Evolutionary conservation across 2,113 vertebrate species (phyloP).

Genomic region (Brachypodius melanocephalos): DNA sequence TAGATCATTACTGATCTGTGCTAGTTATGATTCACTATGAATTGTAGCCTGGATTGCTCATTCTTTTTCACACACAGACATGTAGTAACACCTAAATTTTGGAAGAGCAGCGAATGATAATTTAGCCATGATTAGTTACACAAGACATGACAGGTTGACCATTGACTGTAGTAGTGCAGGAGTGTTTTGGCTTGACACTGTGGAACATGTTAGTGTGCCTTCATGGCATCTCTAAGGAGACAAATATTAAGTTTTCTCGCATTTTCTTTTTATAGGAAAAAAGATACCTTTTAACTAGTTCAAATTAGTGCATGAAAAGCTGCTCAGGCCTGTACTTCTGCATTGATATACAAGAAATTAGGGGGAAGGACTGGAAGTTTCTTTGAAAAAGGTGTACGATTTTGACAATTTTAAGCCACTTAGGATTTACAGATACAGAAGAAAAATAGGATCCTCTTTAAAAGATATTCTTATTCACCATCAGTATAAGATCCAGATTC

Average conservation of each 20-base stretch:
- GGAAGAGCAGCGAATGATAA: background rate
- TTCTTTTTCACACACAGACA: background rate
- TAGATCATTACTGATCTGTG: background rate
- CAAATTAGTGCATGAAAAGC: background rate
- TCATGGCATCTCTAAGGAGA: background rate
- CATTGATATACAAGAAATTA: background rate
- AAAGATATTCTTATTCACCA: background rate
- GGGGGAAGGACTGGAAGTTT: rapidly evolving
- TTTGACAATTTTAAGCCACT: background rate
- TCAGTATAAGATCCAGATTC: background rate
- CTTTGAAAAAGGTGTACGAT: background rate
- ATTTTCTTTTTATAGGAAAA: background rate
- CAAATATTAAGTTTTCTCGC: background rate
- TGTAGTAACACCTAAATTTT: background rate
- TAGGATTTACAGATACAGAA: background rate
- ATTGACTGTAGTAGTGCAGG: background rate
- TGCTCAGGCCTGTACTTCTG: background rate
- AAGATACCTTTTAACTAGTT: background rate
- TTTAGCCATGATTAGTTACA: background rate
- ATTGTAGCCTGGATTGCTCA: background rate
- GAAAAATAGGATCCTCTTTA: background rate
- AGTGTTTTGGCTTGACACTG: rapidly evolving
- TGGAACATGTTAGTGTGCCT: background rate
- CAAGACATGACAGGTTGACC: rapidly evolving
- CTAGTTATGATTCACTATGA: background rate